Percentiles rank a stretch among this genome's conserved stretches.
These are phyloP conservation scores for Choristoneura fumiferana DNA, from an alignment of 1,140 invertebrate species.

Conservation along the genomic window DNA sequence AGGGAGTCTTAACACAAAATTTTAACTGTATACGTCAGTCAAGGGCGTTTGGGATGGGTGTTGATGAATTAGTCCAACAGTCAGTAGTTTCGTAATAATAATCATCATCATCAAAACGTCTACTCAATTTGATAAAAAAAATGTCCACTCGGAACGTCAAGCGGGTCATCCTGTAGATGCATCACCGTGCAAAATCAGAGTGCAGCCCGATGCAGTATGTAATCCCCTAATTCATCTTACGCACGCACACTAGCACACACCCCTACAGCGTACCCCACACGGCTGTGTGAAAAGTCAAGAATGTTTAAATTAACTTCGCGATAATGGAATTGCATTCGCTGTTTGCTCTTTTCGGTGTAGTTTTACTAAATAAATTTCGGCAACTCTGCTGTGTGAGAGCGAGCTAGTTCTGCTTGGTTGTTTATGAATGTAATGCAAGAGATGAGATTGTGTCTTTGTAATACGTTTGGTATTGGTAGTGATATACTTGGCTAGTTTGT, in stretches of 20 bases:
- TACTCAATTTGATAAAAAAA: too few species aligned
- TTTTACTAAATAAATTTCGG: constrained; percentile 15
- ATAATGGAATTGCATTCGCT: constrained; percentile 16
- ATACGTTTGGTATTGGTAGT: too few species aligned
- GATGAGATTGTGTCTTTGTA: neutral
- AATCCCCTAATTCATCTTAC: constrained; percentile 74
- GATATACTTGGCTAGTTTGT: too few species aligned
- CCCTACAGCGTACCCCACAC: constrained; percentile 50
- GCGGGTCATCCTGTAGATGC: constrained; percentile 53
- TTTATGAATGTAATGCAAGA: neutral
- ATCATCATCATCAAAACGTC: too few species aligned
- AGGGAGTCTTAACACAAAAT: too few species aligned
- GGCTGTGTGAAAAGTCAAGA: constrained; percentile 64
- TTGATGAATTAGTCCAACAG: too few species aligned
- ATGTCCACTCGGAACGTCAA: neutral
- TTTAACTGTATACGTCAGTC: too few species aligned
- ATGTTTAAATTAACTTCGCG: constrained; percentile 18
- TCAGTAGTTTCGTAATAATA: too few species aligned
- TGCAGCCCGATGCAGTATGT: constrained; percentile 70
- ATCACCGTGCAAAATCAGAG: constrained; percentile 71
- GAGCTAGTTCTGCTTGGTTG: constrained; percentile 5
- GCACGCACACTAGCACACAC: constrained; percentile 47
- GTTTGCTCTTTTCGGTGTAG: constrained; percentile 11
- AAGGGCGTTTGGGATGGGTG: too few species aligned
- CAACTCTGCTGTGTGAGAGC: neutral